These are phyloP conservation scores for Lerista edwardsae DNA, from an alignment of 2,797 vertebrate species.

Conservation along the genomic window DNA sequence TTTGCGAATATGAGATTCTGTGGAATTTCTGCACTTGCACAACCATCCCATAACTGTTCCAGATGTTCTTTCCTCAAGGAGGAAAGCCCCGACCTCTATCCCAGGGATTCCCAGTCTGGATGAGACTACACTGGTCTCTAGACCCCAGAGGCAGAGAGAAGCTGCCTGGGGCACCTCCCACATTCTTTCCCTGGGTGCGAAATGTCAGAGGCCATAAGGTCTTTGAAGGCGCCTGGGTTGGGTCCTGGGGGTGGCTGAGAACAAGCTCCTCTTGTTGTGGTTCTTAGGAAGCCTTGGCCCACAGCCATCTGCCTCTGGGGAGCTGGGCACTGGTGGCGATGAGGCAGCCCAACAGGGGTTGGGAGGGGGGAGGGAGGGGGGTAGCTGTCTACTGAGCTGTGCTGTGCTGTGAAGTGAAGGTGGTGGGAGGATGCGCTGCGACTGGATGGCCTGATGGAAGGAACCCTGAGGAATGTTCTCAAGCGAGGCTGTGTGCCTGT, in stretches of 20 bases:
- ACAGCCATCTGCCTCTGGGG: neutral
- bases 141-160: neutral
- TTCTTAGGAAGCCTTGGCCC: neutral
- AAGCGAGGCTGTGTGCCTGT: neutral
- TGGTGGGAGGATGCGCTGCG: neutral
- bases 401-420: too few relatives aligned
- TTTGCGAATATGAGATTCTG: neutral
- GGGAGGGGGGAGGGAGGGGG: neutral
- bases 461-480: conserved; percentile 1
- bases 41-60: neutral
- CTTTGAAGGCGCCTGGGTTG: neutral
- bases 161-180: neutral
- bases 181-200: conserved; percentile 29
- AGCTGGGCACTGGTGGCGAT: neutral
- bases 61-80: neutral
- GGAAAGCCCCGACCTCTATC: neutral
- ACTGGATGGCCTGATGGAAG: neutral
- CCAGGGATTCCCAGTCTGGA: neutral
- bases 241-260: conserved; percentile 18
- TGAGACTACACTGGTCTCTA: neutral
- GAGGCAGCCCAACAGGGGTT: neutral
- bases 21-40: neutral
- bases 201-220: conserved; percentile 40
- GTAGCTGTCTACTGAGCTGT: neutral
- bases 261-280: conserved; percentile 33